A percentile compares a stretch with the other conserved stretches of the same genome.
Evolutionary conservation across 2,113 vertebrate genomes (phyloP).

Genomic region (Amia ocellicauda): DNA sequence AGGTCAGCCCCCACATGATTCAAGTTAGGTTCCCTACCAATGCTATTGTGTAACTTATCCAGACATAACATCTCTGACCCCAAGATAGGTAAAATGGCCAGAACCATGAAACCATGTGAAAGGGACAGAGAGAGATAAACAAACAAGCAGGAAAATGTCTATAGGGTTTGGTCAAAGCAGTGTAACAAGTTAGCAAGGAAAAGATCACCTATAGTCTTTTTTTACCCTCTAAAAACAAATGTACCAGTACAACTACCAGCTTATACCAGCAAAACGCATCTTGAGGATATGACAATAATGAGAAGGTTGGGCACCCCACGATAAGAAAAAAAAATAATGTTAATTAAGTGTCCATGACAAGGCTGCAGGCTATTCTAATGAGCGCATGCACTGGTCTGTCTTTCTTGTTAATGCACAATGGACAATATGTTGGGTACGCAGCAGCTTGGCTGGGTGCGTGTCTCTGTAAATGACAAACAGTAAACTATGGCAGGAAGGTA

Average conservation of each 20-base stretch:
- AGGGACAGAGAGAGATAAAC: no score
- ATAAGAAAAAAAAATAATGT: conserved; percentile 36
- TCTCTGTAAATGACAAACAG: conserved; percentile 57
- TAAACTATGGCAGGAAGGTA: conserved; percentile 47
- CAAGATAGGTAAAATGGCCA: background rate
- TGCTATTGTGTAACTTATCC: conserved; percentile 46
- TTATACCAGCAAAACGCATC: no score
- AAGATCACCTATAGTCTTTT: background rate
- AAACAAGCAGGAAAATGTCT: no score
- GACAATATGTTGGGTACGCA: conserved; percentile 64
- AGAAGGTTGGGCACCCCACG: background rate
- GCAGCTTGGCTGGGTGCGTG: conserved; percentile 34
- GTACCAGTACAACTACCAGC: background rate
- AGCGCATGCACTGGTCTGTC: conserved; percentile 56
- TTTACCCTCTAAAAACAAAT: background rate
- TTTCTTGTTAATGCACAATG: conserved; percentile 58
- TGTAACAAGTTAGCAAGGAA: no score
- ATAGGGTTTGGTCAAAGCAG: no score
- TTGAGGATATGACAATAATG: no score
- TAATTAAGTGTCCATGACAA: conserved; percentile 69
- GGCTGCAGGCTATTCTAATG: conserved; percentile 71
- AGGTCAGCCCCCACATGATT: conserved; percentile 61
- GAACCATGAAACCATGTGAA: no score
- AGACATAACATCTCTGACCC: conserved; percentile 52
- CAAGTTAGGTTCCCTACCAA: conserved; percentile 54